Evolutionary conservation across 2,113 vertebrate species (phyloP).

Genomic region (Phyllostomus hastatus): DNA sequence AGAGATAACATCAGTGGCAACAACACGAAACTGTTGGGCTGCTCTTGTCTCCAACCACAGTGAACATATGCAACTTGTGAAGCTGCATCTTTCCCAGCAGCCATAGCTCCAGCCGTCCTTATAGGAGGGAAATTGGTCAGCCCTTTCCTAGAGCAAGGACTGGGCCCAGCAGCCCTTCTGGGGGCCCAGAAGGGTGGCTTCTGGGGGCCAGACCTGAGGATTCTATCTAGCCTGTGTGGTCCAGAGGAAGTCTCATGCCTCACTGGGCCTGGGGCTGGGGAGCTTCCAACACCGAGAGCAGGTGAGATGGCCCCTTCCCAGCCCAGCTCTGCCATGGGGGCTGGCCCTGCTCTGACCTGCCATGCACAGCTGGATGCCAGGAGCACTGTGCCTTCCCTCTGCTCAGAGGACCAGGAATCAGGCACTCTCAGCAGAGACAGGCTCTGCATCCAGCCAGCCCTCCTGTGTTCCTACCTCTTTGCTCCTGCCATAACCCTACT

Average conservation of each 20-base stretch:
- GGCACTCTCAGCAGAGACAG: neutral
- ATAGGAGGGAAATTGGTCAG: constrained; percentile 44
- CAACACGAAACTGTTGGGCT: constrained; percentile 56
- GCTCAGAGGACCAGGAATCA: neutral
- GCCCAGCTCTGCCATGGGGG: neutral
- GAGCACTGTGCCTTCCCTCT: neutral
- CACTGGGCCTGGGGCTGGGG: neutral
- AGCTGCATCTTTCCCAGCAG: constrained; percentile 61
- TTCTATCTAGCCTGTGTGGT: neutral
- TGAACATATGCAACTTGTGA: constrained; percentile 67
- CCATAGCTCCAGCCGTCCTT: neutral
- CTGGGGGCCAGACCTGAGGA: neutral
- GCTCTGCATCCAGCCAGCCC: too few species aligned
- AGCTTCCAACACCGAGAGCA: neutral
- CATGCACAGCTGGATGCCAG: neutral
- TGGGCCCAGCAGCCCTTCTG: neutral
- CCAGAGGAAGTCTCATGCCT: neutral
- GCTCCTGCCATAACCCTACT: neutral
- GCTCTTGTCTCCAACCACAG: constrained; percentile 65
- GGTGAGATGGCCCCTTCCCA: neutral
- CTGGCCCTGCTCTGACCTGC: neutral
- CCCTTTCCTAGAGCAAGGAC: neutral
- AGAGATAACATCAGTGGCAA: constrained; percentile 69
- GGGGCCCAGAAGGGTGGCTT: neutral
- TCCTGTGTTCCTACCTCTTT: neutral